Conservation (phyloP, 2,888 invertebrate species). For the Acleris laterana region DNA sequence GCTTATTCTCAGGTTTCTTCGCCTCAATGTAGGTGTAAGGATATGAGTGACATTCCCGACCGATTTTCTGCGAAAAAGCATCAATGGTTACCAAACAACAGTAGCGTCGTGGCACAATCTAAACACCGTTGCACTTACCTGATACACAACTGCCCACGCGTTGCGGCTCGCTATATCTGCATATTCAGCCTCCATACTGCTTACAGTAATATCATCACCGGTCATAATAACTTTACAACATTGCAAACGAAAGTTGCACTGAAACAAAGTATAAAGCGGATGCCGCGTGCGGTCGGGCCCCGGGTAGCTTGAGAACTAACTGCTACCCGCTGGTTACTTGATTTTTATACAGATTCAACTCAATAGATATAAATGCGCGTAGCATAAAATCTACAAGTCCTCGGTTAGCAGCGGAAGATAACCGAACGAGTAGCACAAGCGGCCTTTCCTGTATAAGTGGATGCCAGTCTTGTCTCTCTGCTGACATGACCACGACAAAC, state of each 20-base stretch:
- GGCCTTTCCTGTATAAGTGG: constrained; percentile 34
- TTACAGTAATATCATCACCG: constrained; percentile 52
- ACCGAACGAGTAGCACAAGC: constrained; percentile 22
- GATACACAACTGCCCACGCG: constrained; percentile 89
- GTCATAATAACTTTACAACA: constrained; percentile 55
- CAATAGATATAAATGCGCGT: constrained; percentile 25
- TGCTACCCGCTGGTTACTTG: constrained; percentile 11
- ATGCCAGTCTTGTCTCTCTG: constrained; percentile 25
- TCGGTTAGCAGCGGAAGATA: constrained; percentile 24
- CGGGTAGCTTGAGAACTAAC: constrained; percentile 16
- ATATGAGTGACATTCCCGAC: constrained; percentile 87
- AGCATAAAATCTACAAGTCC: constrained; percentile 23
- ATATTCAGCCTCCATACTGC: constrained; percentile 88
- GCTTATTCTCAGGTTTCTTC: constrained; percentile 90
- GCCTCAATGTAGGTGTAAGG: constrained; percentile 88
- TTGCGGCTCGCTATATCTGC: constrained; percentile 87
- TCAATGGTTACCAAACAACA: constrained; percentile 32
- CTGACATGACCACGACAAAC: constrained; percentile 36
- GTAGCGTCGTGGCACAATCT: constrained; percentile 30
- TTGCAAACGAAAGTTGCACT: constrained; percentile 49
- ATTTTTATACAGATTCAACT: constrained; percentile 13
- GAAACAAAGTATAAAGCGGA: constrained; percentile 53
- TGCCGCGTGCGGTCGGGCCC: constrained; percentile 46
- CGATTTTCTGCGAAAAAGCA: constrained; percentile 87
- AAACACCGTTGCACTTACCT: constrained; percentile 78